phyloP scores from a whole-genome alignment of 37 sponge, comb jelly and placozoan species.

The Agelas oroides region DNA sequence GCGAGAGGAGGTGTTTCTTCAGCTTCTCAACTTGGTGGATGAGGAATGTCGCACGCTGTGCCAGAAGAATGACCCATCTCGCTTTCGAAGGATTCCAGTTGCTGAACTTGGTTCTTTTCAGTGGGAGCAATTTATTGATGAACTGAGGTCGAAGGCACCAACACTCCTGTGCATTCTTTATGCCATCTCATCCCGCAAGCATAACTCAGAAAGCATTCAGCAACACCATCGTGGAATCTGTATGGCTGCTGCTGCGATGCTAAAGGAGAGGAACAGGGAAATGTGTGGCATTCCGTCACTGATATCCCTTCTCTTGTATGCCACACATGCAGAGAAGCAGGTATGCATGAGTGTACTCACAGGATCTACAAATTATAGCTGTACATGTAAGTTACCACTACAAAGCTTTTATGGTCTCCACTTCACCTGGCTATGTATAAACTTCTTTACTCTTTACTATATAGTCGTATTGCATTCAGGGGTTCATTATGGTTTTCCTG shows the following conservation, averaged over 20 bases:
- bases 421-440: too few relatives aligned
- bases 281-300: background rate
- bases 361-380: too few relatives aligned
- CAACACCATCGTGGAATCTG: conserved; percentile 11
- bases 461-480: too few relatives aligned
- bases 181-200: background rate
- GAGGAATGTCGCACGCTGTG: conserved; percentile 3
- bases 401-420: too few relatives aligned
- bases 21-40: background rate
- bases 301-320: background rate
- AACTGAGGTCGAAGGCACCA: conserved; percentile 10
- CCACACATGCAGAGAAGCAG: conserved; percentile 4
- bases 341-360: background rate
- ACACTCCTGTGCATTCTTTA: background rate
- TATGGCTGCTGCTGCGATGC: conserved; percentile 1
- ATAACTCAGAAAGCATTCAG: background rate
- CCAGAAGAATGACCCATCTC: background rate
- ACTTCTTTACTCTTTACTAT: too few relatives aligned
- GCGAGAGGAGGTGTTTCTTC: background rate
- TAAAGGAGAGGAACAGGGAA: conserved; percentile 14
- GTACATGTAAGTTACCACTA: too few relatives aligned
- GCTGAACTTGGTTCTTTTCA: background rate
- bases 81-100: background rate
- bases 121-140: background rate
- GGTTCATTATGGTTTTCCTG: too few relatives aligned